A percentile compares a stretch with the other conserved stretches of the same genome.
Evolutionary conservation across 2,888 invertebrate genomes (phyloP).

Genomic region (Nymphalis c-album): DNA sequence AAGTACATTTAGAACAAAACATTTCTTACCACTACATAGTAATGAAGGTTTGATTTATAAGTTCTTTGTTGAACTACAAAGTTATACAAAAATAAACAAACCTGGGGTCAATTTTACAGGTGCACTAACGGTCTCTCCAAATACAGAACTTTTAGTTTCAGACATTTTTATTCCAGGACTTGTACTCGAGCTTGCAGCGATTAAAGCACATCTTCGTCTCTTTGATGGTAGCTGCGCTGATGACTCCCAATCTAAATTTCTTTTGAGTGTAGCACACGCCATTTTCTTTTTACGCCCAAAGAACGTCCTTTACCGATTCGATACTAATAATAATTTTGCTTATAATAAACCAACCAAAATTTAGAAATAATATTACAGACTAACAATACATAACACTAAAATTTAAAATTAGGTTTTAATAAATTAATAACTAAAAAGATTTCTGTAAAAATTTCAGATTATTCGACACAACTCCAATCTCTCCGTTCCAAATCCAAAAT

Average conservation of each 20-base stretch:
- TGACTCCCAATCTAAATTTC: slow-evolving; percentile 97
- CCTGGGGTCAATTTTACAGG: slow-evolving; percentile 92
- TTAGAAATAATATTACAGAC: slow-evolving; percentile 63
- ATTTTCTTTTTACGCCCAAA: slow-evolving; percentile 87
- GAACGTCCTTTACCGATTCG: slow-evolving; percentile 70
- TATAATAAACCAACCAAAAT: slow-evolving; percentile 57
- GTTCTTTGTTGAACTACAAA: slow-evolving; percentile 20
- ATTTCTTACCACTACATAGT: not conserved
- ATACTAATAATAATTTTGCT: slow-evolving; percentile 54
- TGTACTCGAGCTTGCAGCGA: slow-evolving; percentile 84
- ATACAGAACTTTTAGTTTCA: slow-evolving; percentile 87
- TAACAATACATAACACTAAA: slow-evolving; percentile 53
- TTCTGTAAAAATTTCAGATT: slow-evolving; percentile 66
- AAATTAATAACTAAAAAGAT: slow-evolving; percentile 60
- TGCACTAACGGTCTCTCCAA: slow-evolving; percentile 89
- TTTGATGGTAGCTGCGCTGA: slow-evolving; percentile 93
- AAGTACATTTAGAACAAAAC: slow-evolving; percentile 10
- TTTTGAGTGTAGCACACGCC: slow-evolving; percentile 99
- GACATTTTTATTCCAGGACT: slow-evolving; percentile 77
- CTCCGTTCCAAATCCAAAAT: slow-evolving; percentile 66
- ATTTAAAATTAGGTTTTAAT: slow-evolving; percentile 53
- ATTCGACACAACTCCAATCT: slow-evolving; percentile 55
- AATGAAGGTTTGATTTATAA: slow-evolving; percentile 6
- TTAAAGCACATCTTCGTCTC: slow-evolving; percentile 94
- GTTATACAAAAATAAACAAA: slow-evolving; percentile 77